These are phyloP conservation scores for Cephus sareptanus DNA, from an alignment of 2,888 invertebrate genomes.

Conservation along the genomic window DNA sequence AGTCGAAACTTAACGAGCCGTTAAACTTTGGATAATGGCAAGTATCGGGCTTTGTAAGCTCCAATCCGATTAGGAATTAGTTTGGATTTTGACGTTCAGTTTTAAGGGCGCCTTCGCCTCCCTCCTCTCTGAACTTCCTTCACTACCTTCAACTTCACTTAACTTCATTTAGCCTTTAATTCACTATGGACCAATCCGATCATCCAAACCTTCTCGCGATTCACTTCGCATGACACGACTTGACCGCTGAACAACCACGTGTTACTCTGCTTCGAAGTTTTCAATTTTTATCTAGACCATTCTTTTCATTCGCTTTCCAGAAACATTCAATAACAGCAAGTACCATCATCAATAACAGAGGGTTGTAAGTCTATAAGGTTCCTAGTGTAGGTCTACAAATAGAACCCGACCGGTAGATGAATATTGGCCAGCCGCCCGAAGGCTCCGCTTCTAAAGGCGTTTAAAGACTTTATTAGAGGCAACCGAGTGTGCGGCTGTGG, in stretches of 20 bases:
- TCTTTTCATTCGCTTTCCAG: not conserved
- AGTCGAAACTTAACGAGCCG: slow-evolving; percentile 8
- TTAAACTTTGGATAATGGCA: slow-evolving; percentile 5
- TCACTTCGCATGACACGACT: not conserved
- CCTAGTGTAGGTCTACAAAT: not conserved
- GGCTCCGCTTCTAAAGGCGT: slow-evolving; percentile 37
- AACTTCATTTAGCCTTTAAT: not conserved
- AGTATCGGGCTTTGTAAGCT: not conserved
- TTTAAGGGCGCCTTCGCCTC: not conserved
- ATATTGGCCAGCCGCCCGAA: slow-evolving; percentile 38
- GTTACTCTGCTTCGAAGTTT: not conserved
- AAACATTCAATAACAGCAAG: not conserved
- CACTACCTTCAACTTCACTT: not conserved
- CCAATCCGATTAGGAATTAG: slow-evolving; percentile 47
- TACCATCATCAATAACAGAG: not conserved
- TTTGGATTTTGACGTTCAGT: slow-evolving; percentile 38
- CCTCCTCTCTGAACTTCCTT: not conserved
- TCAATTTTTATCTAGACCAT: not conserved
- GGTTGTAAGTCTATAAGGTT: not conserved
- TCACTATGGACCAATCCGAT: not conserved
- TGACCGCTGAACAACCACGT: not conserved
- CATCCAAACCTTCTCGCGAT: not conserved
- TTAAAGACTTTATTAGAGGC: slow-evolving; percentile 25
- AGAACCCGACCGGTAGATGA: slow-evolving; percentile 5
- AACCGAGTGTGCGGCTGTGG: slow-evolving; percentile 7